These are phyloP conservation scores for Reticulitermes lucifugus DNA, from an alignment of 2,888 invertebrate genomes.

Conservation along the genomic window DNA sequence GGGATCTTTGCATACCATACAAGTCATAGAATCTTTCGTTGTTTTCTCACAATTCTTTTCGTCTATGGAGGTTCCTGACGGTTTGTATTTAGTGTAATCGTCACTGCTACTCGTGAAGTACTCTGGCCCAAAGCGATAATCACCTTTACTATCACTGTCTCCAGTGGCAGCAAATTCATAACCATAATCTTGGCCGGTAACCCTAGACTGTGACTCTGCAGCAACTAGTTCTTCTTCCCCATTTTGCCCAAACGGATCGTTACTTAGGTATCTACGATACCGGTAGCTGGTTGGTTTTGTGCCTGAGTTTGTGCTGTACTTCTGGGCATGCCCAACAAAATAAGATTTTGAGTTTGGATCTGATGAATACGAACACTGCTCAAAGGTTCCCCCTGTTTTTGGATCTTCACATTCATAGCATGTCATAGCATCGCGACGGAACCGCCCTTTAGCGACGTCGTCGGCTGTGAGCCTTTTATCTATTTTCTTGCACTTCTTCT, in stretches of 20 bases:
- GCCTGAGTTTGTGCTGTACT: slow-evolving; percentile 36
- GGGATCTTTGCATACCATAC: slow-evolving; percentile 76
- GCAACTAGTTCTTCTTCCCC: slow-evolving; percentile 24
- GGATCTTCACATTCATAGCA: slow-evolving; percentile 69
- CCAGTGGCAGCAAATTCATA: slow-evolving; percentile 34
- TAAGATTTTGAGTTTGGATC: slow-evolving; percentile 75
- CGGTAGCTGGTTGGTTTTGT: slow-evolving; percentile 46
- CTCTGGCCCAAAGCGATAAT: slow-evolving; percentile 61
- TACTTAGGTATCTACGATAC: slow-evolving; percentile 40
- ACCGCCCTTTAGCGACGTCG: slow-evolving; percentile 57
- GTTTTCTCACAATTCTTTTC: slow-evolving; percentile 49
- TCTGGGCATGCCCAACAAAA: slow-evolving; percentile 48
- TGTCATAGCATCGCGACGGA: slow-evolving; percentile 62
- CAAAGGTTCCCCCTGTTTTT: slow-evolving; percentile 80
- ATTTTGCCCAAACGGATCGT: slow-evolving; percentile 34
- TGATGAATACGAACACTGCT: slow-evolving; percentile 83
- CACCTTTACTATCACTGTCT: slow-evolving; percentile 20
- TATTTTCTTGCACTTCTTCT: slow-evolving; percentile 57
- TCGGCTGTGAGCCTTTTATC: slow-evolving; percentile 57
- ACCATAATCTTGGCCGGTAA: slow-evolving; percentile 12
- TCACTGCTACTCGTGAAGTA: slow-evolving; percentile 58
- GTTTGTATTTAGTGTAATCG: slow-evolving; percentile 42
- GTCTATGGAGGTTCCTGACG: slow-evolving; percentile 24
- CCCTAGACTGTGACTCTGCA: slow-evolving; percentile 13
- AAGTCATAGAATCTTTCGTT: slow-evolving; percentile 56